These are phyloP conservation scores for Mactra quadrangularis DNA, from an alignment of 1,140 invertebrate genomes.

Conservation along the genomic window DNA sequence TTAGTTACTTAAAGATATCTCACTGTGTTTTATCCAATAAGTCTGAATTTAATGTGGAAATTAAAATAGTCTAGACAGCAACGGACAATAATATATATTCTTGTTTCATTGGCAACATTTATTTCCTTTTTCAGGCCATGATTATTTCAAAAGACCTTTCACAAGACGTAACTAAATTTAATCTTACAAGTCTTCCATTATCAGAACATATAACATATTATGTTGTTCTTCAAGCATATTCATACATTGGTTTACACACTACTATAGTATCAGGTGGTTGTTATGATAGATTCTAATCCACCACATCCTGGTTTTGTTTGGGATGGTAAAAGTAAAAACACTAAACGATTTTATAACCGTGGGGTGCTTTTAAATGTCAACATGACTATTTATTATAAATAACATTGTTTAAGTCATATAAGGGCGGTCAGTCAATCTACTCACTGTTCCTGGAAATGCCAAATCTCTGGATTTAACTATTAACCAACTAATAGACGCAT, in stretches of 20 bases:
- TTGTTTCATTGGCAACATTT: not conserved
- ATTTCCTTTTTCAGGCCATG: slow-evolving; percentile 56
- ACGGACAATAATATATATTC: too few relatives aligned
- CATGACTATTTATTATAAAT: not conserved
- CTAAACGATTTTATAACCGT: not conserved
- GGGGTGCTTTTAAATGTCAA: not conserved
- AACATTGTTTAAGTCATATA: not conserved
- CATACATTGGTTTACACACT: slow-evolving; percentile 49
- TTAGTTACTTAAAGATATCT: too few relatives aligned
- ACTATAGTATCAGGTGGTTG: slow-evolving; percentile 58
- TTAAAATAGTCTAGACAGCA: not conserved
- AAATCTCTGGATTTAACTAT: not conserved
- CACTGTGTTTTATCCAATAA: not conserved
- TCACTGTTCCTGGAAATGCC: too few relatives aligned
- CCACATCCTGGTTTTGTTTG: slow-evolving; percentile 53
- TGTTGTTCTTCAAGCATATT: slow-evolving; percentile 48
- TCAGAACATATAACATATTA: slow-evolving; percentile 42
- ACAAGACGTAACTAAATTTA: not conserved
- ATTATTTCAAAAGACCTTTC: not conserved
- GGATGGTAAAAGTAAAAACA: slow-evolving; percentile 55
- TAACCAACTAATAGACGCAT: not conserved
- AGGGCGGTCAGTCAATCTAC: not conserved
- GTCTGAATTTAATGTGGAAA: not conserved
- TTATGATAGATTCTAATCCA: slow-evolving; percentile 50
- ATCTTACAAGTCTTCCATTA: slow-evolving; percentile 6